Base-by-base conservation (phyloP, 1,140 invertebrate species). In the Pygmarrhopalites habei region DNA sequence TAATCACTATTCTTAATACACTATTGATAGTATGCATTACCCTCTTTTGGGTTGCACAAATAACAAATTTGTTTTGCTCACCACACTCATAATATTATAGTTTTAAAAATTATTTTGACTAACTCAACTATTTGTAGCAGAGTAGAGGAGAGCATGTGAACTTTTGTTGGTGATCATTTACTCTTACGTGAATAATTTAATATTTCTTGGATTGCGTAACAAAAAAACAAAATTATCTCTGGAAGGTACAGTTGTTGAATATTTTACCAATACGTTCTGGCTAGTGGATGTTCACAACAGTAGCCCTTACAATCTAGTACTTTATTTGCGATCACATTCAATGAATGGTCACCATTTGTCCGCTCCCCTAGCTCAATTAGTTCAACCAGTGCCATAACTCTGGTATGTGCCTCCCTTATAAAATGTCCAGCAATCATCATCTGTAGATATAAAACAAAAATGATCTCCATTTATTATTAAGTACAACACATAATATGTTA, bases 211-310 rank as follows among this genome's bases (percentile, higher is more conserved):
- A n/a, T n/a, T n/a, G n/a, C n/a, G n/a, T n/a, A n/a, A n/a, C n/a
- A n/a, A n/a, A n/a, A n/a, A n/a, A n/a, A n/a, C n/a, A n/a, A n/a
- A n/a, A n/a, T n/a, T n/a, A n/a, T n/a, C n/a, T n/a, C n/a, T n/a
- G n/a, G n/a, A n/a, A n/a, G n/a, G n/a, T n/a, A n/a, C n/a, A n/a
- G n/a, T n/a, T n/a, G n/a, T n/a, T n/a, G n/a, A n/a, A n/a, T n/a
- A n/a, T n/a, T n/a, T 62, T 64, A 71, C 69, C 69, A 71, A 44
- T 66, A 66, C 10, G 39, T 86, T 72, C 81, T 80, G 5, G 75
- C 78, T 25, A 87, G 72, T 1, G 86, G 84, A 79, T 88, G 85
- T 59, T 79, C 78, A 0, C 79, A 71, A 65, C 80, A 81, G 72
- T 86, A 88, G 1, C 80, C 77, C 63, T 81, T 79, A 15, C 78